Base-by-base conservation (phyloP, 2,113 vertebrate genomes). In the Corythornis cristatus region DNA sequence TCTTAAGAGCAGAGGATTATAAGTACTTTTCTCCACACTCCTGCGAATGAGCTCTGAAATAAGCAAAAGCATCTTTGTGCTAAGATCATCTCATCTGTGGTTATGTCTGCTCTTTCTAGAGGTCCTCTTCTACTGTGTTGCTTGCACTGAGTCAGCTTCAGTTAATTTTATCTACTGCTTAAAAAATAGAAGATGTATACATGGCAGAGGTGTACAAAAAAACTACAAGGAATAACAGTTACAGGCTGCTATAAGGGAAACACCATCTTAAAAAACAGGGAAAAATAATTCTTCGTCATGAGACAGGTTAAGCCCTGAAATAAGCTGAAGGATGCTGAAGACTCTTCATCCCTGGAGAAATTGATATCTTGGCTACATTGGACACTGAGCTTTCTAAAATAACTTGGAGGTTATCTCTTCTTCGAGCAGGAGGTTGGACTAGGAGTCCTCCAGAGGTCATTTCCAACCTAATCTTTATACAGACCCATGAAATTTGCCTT, bases 11-110 rank as follows among this genome's bases (percentile, higher is more conserved):
- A 72, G 48, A 64, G 9, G 5, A 22, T 13, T 14, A 0, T 12
- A 70, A 57, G 42, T 15, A n/a, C 48, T 83, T 54, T 84, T 9
- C 6, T 8, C 6, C 0, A 0, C 2, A 2, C 11, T 28, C 45
- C 73, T 60, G 31, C 7, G 29, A 40, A 22, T 4, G 2, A 26
- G 6, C 4, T 2, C 17, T 84, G 9, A 2, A 18, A 45, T 35
- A 33, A 5, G 6, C 60, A 28, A 21, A 40, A 60, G 6, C 4
- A 67, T 16, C 56, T 88, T 72, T 71, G 57, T 9, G 31, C 4
- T 11, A 50, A 79, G 10, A 65, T 23, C 11, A 60, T 22, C 6
- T 64, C 61, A 48, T 40, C 43, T 70, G 28, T 18, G 4, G 4
- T 31, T 29, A n/a, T 5, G 12, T 23, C 19, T 40, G 1, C 5